Conservation (phyloP, 2,888 invertebrate genomes). For the Himalopsyche tibetana region DNA sequence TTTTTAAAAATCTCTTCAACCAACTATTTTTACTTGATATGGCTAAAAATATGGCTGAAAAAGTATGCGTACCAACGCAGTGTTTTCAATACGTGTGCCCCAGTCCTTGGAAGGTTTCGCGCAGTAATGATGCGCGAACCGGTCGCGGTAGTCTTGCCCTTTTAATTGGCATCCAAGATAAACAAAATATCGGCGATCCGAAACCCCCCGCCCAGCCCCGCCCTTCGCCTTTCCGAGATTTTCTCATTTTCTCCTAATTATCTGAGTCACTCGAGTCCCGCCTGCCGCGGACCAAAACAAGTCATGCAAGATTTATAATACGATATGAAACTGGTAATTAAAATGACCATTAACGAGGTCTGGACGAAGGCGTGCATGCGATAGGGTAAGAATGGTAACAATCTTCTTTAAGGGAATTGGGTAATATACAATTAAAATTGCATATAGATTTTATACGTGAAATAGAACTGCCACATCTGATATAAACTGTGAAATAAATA, state of each 20-base stretch:
- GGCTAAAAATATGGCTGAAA: no score
- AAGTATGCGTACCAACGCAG: background rate
- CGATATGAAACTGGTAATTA: constrained; percentile 61
- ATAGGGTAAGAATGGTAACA: background rate
- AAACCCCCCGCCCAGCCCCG: background rate
- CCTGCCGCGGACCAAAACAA: constrained; percentile 41
- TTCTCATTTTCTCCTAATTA: constrained; percentile 59
- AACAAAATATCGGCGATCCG: constrained; percentile 58
- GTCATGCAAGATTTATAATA: constrained; percentile 52
- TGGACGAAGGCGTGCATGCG: background rate
- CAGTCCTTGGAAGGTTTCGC: constrained; percentile 44
- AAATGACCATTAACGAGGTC: constrained; percentile 50
- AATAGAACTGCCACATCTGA: no score
- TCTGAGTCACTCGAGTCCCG: constrained; percentile 45
- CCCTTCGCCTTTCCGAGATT: constrained; percentile 43
- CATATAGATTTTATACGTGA: no score
- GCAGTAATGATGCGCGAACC: constrained; percentile 56
- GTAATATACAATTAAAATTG: no score
- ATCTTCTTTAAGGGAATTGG: background rate
- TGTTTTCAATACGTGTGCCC: background rate
- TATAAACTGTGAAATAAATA: no score
- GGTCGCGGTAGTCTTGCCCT: constrained; percentile 54
- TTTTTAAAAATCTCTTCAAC: no score
- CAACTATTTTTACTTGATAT: no score
- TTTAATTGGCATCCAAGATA: constrained; percentile 63